These are phyloP conservation scores for Tetranychus truncatus DNA, from an alignment of 2,888 invertebrate species.

Conservation along the genomic window DNA sequence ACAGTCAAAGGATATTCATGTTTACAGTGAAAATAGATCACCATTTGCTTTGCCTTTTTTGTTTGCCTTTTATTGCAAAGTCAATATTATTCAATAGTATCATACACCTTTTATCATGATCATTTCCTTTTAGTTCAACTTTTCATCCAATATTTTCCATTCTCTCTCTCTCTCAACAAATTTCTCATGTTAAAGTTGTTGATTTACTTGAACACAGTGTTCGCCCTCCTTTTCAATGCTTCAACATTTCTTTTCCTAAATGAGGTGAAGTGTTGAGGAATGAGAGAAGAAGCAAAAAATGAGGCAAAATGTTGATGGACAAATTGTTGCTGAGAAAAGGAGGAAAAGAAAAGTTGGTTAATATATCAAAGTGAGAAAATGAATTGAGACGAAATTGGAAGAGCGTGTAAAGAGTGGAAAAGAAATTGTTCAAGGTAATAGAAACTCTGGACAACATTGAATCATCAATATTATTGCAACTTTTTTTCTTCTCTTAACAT, in stretches of 20 bases:
- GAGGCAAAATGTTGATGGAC: too few species aligned
- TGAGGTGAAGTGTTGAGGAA: too few species aligned
- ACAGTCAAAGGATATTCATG: background rate
- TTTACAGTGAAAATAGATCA: background rate
- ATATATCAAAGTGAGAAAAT: background rate
- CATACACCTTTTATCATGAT: background rate
- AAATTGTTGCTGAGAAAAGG: background rate
- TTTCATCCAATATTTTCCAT: too few species aligned
- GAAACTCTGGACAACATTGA: conserved; percentile 2
- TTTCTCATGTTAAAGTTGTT: too few species aligned
- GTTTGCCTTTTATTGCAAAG: too few species aligned
- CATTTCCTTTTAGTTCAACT: background rate
- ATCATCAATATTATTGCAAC: background rate
- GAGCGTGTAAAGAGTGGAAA: background rate
- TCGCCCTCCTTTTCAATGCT: too few species aligned
- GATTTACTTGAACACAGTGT: too few species aligned
- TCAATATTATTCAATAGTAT: too few species aligned
- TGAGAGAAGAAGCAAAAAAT: too few species aligned
- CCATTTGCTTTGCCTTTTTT: too few species aligned
- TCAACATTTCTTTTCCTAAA: too few species aligned
- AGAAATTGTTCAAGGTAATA: background rate
- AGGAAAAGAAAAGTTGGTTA: background rate
- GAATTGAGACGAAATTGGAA: background rate
- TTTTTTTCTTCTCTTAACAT: background rate
- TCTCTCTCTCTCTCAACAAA: too few species aligned